Evolutionary conservation across 1,140 invertebrate genomes (phyloP).

Genomic region (Tribolium castaneum): DNA sequence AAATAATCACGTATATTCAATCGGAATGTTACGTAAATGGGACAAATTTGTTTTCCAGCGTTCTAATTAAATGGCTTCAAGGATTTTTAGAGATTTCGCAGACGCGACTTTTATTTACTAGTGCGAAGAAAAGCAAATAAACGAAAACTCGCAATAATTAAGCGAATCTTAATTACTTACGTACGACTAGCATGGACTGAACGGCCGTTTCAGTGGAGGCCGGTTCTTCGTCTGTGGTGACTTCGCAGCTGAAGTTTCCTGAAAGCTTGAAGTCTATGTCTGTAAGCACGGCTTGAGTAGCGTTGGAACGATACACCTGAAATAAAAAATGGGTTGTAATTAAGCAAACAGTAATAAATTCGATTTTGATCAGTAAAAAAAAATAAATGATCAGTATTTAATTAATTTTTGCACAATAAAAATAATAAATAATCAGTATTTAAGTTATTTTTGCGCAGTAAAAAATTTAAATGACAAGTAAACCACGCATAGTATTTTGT

Average conservation of each 20-base stretch:
- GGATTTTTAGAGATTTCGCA: background rate
- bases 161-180: conserved; percentile 69
- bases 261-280: conserved; percentile 78
- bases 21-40: background rate
- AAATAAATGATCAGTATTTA: too few relatives aligned
- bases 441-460: too few relatives aligned
- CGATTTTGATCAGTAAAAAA: too few relatives aligned
- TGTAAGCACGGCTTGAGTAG: conserved; percentile 77
- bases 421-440: too few relatives aligned
- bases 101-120: background rate
- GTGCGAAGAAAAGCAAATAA: too few relatives aligned
- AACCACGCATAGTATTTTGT: too few relatives aligned
- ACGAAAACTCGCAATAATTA: too few relatives aligned
- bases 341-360: too few relatives aligned
- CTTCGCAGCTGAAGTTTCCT: conserved; percentile 89
- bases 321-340: too few relatives aligned
- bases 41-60: background rate
- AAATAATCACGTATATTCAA: conserved; percentile 13
- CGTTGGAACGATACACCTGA: conserved; percentile 78
- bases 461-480: too few relatives aligned
- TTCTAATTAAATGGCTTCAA: background rate
- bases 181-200: conserved; percentile 77
- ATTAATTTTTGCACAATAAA: too few relatives aligned
- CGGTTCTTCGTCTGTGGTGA: conserved; percentile 81
- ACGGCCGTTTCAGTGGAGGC: conserved; percentile 76